phyloP scores from a whole-genome alignment of 92 coral and sea anemone genomes.

The Plumapathes pennacea region DNA sequence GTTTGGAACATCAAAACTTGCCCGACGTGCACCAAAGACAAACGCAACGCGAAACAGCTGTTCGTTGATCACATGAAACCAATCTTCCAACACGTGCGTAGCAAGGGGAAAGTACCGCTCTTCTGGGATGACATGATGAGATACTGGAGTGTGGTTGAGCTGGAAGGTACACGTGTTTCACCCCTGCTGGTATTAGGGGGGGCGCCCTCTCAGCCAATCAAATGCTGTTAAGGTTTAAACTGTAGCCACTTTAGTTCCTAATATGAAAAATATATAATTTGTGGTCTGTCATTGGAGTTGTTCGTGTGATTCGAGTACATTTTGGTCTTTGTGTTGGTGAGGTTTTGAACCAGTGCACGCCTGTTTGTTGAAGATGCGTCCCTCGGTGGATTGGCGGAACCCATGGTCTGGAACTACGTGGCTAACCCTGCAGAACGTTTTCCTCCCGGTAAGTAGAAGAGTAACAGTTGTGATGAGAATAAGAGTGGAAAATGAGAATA shows the following conservation, averaged over 20 bases:
- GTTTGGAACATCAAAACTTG: conserved; percentile 85
- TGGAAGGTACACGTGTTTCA: no score
- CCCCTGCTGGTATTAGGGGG: no score
- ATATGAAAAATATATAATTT: no score
- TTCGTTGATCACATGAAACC: conserved; percentile 77
- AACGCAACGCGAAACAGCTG: conserved; percentile 57
- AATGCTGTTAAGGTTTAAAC: no score
- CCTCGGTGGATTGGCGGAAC: conserved; percentile 60
- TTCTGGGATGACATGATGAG: conserved; percentile 96
- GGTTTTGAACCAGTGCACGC: conserved; percentile 2
- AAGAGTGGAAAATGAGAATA: no score
- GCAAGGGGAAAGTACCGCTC: conserved; percentile 48
- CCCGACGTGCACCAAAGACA: conserved; percentile 46
- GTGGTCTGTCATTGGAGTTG: no score
- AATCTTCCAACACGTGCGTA: conserved; percentile 65
- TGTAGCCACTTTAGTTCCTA: no score
- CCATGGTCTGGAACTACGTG: conserved; percentile 82
- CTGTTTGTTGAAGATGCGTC: no score
- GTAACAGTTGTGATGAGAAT: neutral
- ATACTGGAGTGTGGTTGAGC: conserved; percentile 40
- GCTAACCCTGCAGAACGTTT: conserved; percentile 37
- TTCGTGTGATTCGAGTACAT: no score
- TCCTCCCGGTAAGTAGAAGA: conserved; percentile 59
- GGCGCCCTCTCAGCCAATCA: no score
- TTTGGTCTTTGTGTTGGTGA: neutral